Evolutionary conservation across 2,797 vertebrate genomes (phyloP).

Genomic region (Acomys russatus): DNA sequence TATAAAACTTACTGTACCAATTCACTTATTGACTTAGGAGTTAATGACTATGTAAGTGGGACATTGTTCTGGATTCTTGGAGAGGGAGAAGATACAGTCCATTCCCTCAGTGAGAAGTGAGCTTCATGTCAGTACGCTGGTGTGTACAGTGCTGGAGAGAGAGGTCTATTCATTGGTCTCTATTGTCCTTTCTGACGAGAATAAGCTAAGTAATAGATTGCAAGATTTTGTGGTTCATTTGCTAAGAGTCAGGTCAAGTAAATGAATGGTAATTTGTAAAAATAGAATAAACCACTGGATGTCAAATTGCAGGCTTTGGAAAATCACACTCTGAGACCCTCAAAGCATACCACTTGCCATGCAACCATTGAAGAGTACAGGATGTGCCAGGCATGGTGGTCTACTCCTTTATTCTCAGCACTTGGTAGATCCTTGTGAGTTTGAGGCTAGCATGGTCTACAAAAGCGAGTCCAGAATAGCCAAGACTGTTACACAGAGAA

Average conservation of each 20-base stretch:
- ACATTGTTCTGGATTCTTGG: neutral
- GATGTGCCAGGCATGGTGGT: neutral
- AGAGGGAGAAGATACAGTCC: neutral
- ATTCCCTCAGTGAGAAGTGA: neutral
- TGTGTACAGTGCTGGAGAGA: neutral
- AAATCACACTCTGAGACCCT: constrained; percentile 5
- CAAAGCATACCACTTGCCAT: neutral
- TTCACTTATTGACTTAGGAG: neutral
- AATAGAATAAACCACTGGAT: constrained; percentile 60
- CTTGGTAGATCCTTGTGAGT: too few relatives aligned
- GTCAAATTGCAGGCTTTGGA: constrained; percentile 55
- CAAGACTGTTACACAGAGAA: too few relatives aligned
- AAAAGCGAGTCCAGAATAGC: too few relatives aligned
- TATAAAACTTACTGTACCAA: constrained; percentile 3
- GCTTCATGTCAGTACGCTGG: neutral
- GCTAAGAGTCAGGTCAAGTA: constrained; percentile 68
- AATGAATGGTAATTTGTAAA: constrained; percentile 72
- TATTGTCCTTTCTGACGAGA: constrained; percentile 60
- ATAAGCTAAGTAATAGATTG: constrained; percentile 55
- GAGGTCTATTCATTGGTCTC: neutral
- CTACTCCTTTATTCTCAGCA: too few relatives aligned
- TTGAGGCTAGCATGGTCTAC: too few relatives aligned
- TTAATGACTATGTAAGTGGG: neutral
- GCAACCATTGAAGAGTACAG: constrained; percentile 34
- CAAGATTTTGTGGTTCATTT: constrained; percentile 64